Conservation (phyloP, 1,140 invertebrate genomes). For the Leptinotarsa defecta region DNA sequence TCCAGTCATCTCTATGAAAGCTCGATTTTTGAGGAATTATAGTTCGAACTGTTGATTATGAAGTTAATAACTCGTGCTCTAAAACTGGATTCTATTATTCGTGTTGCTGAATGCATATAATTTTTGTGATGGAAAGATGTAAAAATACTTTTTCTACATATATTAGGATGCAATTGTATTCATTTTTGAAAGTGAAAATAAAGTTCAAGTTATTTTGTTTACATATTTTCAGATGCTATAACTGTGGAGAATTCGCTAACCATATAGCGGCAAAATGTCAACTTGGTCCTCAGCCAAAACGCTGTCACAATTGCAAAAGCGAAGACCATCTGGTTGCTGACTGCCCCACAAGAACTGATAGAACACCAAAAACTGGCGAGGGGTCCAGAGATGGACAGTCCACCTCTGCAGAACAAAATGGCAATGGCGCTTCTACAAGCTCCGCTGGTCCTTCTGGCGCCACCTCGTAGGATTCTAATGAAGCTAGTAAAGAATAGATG, state of each 20-base stretch:
- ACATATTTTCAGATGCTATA: slow-evolving; percentile 75
- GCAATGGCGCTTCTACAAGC: slow-evolving; percentile 26
- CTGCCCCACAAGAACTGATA: slow-evolving; percentile 65
- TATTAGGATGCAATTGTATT: too few species aligned
- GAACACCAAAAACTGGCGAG: slow-evolving; percentile 26
- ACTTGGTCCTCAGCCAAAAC: slow-evolving; percentile 83
- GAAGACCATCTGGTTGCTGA: slow-evolving; percentile 86
- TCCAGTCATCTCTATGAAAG: too few species aligned
- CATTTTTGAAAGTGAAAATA: too few species aligned
- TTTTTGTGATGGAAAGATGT: too few species aligned
- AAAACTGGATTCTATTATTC: too few species aligned
- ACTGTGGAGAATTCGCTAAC: slow-evolving; percentile 89
- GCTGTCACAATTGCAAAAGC: slow-evolving; percentile 86
- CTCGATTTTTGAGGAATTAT: too few species aligned
- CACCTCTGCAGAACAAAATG: slow-evolving; percentile 17
- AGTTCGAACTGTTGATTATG: too few species aligned
- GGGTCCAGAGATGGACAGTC: slow-evolving; percentile 15
- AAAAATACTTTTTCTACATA: too few species aligned
- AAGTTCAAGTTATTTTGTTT: too few species aligned
- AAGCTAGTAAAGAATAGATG: not conserved
- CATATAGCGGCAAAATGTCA: slow-evolving; percentile 88
- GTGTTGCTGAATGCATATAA: too few species aligned
- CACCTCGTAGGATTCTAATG: slow-evolving; percentile 11
- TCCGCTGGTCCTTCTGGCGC: slow-evolving; percentile 20
- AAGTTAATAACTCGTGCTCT: too few species aligned